Evolutionary conservation across 1,140 invertebrate species (phyloP).

Genomic region (Vanessa atalanta): DNA sequence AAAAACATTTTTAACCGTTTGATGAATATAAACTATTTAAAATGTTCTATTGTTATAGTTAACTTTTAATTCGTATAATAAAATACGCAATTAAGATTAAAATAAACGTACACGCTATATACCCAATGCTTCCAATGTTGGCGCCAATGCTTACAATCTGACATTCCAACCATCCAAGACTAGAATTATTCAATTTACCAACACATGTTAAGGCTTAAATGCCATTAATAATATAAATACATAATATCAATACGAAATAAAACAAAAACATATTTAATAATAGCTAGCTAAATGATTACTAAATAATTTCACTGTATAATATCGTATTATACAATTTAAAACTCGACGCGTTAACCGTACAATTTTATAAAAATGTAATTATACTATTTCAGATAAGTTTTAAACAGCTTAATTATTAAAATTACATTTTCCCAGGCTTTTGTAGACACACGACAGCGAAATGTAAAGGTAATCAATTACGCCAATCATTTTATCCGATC

Average conservation of each 20-base stretch:
- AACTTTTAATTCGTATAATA: no score
- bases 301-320: background rate
- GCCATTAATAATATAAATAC: background rate
- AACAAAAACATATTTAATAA: background rate
- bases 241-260: background rate
- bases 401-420: conserved; percentile 22
- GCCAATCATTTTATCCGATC: conserved; percentile 1
- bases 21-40: no score
- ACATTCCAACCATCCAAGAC: no score
- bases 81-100: no score
- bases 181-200: no score
- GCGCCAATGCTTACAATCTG: no score
- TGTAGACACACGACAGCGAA: conserved; percentile 2
- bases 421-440: conserved; percentile 4
- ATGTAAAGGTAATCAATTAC: conserved; percentile 14
- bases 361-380: conserved; percentile 19
- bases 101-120: no score
- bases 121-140: no score
- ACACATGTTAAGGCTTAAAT: no score
- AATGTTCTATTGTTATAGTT: no score
- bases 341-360: background rate
- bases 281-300: background rate
- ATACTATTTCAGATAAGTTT: background rate
- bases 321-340: background rate
- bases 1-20: no score